Evolutionary conservation across 2,888 invertebrate species (phyloP).

Genomic region (Drosophila peninsularis): DNA sequence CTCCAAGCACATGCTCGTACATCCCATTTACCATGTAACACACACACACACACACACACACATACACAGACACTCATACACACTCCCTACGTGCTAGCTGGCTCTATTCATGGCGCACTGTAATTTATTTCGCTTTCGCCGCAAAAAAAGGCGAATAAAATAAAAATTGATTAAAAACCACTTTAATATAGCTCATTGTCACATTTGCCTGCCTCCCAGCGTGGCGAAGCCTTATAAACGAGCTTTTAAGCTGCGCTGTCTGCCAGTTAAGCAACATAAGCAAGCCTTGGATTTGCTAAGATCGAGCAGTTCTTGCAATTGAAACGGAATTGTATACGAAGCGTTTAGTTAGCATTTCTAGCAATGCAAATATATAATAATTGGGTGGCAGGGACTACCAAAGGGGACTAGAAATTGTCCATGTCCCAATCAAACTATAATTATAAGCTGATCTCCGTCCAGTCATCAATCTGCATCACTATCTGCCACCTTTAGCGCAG

Average conservation of each 20-base stretch:
- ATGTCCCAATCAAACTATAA: too few species aligned
- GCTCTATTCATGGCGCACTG: constrained; percentile 46
- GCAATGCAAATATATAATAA: too few species aligned
- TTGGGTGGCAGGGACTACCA: too few species aligned
- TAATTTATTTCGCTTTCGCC: constrained; percentile 63
- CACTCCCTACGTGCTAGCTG: not conserved
- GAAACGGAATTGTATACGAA: not conserved
- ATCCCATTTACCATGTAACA: constrained; percentile 50
- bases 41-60: constrained; percentile 3
- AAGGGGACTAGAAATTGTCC: too few species aligned
- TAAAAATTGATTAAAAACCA: constrained; percentile 73
- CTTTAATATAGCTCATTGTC: constrained; percentile 70
- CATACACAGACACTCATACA: not conserved
- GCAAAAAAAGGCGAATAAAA: constrained; percentile 29
- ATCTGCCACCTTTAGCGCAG: too few species aligned
- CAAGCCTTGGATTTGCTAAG: not conserved
- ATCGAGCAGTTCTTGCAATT: not conserved
- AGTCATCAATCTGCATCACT: too few species aligned
- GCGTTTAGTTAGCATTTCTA: too few species aligned
- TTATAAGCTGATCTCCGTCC: not conserved
- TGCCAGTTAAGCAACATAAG: constrained; percentile 17
- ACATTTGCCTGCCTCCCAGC: constrained; percentile 37
- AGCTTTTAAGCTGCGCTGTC: constrained; percentile 13
- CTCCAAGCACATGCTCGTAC: constrained; percentile 59
- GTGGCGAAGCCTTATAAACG: constrained; percentile 37